Conservation (phyloP, 2,797 vertebrate genomes). For the Selene dorsalis region DNA sequence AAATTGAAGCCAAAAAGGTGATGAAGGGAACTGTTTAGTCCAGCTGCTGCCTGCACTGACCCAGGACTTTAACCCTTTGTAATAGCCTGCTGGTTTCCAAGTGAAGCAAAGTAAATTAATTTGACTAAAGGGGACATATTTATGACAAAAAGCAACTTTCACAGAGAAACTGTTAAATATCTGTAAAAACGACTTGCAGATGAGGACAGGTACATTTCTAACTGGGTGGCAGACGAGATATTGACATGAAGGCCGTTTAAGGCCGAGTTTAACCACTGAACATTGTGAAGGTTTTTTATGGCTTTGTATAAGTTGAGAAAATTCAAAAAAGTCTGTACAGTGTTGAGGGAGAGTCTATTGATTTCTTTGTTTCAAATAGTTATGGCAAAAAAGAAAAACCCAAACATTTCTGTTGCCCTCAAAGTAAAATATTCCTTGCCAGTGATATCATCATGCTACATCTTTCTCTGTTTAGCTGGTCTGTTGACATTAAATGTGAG, state of each 20-base stretch:
- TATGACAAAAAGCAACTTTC: constrained; percentile 16
- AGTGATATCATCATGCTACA: neutral
- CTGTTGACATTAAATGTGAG: constrained; percentile 1
- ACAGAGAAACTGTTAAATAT: constrained; percentile 38
- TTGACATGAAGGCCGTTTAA: constrained; percentile 56
- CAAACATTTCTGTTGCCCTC: neutral
- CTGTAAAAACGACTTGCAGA: constrained; percentile 33
- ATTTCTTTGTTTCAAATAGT: constrained; percentile 1
- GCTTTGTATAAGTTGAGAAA: constrained; percentile 30
- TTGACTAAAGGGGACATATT: constrained; percentile 26
- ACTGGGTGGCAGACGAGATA: constrained; percentile 41
- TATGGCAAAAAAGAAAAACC: neutral
- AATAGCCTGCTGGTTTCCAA: constrained; percentile 32
- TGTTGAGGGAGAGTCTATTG: neutral
- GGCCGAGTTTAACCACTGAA: constrained; percentile 55
- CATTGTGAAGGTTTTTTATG: constrained; percentile 54
- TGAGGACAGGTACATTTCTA: constrained; percentile 51
- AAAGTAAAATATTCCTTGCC: neutral
- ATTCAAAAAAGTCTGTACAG: neutral
- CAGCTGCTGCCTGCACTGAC: constrained; percentile 37
- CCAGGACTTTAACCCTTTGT: constrained; percentile 34
- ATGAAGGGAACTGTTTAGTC: constrained; percentile 44
- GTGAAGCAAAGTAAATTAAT: constrained; percentile 40
- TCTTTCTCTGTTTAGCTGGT: neutral
- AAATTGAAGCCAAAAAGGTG: constrained; percentile 39